These are phyloP conservation scores for Chlorospingus semifuscus DNA, from an alignment of 2,797 vertebrate species.

Conservation along the genomic window DNA sequence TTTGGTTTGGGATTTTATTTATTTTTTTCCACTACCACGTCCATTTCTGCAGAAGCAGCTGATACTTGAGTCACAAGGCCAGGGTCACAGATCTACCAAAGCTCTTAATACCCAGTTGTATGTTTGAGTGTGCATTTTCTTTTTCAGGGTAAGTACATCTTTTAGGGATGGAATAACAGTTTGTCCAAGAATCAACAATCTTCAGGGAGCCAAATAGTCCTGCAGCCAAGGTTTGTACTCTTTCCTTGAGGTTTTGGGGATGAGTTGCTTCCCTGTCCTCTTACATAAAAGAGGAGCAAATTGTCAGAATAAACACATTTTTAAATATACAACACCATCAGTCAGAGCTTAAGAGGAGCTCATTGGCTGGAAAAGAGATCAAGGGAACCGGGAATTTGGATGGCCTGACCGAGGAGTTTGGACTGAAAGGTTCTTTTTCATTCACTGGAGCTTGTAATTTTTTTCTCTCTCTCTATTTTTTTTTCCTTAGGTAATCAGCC, in stretches of 20 bases:
- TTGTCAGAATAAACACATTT: conserved; percentile 67
- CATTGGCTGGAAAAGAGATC: conserved; percentile 63
- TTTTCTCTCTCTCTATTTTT: not conserved
- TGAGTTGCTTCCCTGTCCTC: conserved; percentile 49
- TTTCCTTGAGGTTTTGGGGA: conserved; percentile 56
- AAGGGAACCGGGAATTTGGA: conserved; percentile 40
- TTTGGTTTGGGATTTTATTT: not conserved
- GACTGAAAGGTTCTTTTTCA: conserved; percentile 48
- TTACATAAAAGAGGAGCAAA: conserved; percentile 61
- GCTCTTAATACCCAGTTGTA: conserved; percentile 51
- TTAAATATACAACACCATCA: conserved; percentile 45
- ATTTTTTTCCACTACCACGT: conserved; percentile 26
- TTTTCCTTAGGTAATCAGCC: not conserved
- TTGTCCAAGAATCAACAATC: conserved; percentile 54
- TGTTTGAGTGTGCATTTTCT: conserved; percentile 46
- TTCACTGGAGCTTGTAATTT: conserved; percentile 30
- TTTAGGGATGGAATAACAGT: conserved; percentile 57
- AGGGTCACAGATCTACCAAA: conserved; percentile 26
- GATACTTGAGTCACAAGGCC: conserved; percentile 62
- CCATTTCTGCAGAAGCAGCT: conserved; percentile 55
- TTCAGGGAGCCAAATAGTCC: conserved; percentile 35
- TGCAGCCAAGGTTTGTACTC: conserved; percentile 54
- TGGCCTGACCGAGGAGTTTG: not conserved
- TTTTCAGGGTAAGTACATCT: conserved; percentile 60
- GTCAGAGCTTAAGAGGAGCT: conserved; percentile 13